phyloP scores from a whole-genome alignment of 1,140 invertebrate species.

The Bathynomus jamesi region DNA sequence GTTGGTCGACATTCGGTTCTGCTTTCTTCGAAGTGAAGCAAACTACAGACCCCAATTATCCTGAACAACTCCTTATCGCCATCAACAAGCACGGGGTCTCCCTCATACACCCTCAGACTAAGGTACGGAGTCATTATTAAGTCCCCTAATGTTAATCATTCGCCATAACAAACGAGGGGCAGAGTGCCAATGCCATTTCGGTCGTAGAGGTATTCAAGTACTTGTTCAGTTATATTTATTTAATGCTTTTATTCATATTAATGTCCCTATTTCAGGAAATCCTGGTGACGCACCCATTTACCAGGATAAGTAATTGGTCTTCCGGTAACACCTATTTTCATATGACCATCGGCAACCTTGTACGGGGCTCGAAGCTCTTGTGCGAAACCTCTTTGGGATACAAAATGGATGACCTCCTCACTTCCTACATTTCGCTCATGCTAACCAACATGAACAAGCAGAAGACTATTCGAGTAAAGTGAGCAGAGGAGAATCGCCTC shows the following conservation, averaged over 20 bases:
- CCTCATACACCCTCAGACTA: constrained; percentile 92
- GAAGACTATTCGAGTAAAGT: constrained; percentile 43
- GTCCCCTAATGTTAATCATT: no score
- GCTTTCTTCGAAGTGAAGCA: constrained; percentile 99
- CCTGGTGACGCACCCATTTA: constrained; percentile 94
- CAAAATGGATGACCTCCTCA: constrained; percentile 99
- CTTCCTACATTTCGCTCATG: constrained; percentile 98
- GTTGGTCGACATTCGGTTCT: constrained; percentile 98
- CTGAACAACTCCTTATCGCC: constrained; percentile 91
- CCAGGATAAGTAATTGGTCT: constrained; percentile 98
- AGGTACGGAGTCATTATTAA: constrained; percentile 72
- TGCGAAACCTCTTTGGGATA: constrained; percentile 99
- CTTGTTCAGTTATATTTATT: no score
- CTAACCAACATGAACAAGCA: constrained; percentile 90
- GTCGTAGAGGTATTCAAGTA: no score
- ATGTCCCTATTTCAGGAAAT: constrained; percentile 73
- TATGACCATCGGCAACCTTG: constrained; percentile 97
- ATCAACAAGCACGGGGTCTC: constrained; percentile 99
- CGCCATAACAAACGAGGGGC: no score
- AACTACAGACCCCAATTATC: constrained; percentile 94
- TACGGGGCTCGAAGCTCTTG: constrained; percentile 88
- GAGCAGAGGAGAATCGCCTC: no score
- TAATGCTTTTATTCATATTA: no score
- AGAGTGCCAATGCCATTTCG: no score
- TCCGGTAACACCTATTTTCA: constrained; percentile 99